Base-by-base conservation (phyloP, 2,888 invertebrate genomes). In the Euproctis similis region DNA sequence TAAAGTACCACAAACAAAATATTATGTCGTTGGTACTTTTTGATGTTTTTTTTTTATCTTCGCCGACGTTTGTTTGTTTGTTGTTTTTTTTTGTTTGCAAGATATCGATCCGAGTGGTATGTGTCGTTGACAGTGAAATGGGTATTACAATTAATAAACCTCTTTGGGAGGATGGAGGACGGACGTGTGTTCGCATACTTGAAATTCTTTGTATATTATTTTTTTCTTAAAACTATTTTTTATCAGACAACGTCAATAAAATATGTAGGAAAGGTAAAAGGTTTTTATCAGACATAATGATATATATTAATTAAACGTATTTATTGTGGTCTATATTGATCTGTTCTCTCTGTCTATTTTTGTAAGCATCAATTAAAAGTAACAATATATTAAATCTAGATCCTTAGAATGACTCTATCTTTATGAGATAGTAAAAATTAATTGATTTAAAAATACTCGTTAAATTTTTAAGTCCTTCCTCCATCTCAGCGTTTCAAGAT, bases 121-220 rank as follows among this genome's bases (percentile, higher is more conserved):
- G 75, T 80, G 82, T 59, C 67, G 72, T 67, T 78, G 84, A 80
- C 84, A 78, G 76, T 80, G 78, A 81, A 81, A 75, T 76, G 80
- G 80, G 81, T 80, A 67, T 64, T 61, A 73, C 72, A 78, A 78
- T 80, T 80, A 84, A 82, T 82, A 82, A 77, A 76, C 69, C 77
- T 74, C 76, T 77, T 57, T 40, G 46, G 42, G n/a, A n/a, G n/a
- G n/a, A n/a, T n/a, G 43, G 44, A 42, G 53, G 50, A 53, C 65
- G 52, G 54, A 66, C 64, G 63, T 68, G 74, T 68, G 67, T 55
- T 59, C 50, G 57, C 59, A 59, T 66, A 53, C 61, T 62, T 56
- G 36, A 56, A 40, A 71, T 71, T 64, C 66, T 56, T 50, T 26
- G 35, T 39, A 34, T n/a, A n/a, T 46, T 49, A 48, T 40, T 42